Percentiles rank a stretch among this genome's conserved stretches.
phyloP scores from a whole-genome alignment of 2,797 vertebrate genomes.

The Steatocranus sp. region DNA sequence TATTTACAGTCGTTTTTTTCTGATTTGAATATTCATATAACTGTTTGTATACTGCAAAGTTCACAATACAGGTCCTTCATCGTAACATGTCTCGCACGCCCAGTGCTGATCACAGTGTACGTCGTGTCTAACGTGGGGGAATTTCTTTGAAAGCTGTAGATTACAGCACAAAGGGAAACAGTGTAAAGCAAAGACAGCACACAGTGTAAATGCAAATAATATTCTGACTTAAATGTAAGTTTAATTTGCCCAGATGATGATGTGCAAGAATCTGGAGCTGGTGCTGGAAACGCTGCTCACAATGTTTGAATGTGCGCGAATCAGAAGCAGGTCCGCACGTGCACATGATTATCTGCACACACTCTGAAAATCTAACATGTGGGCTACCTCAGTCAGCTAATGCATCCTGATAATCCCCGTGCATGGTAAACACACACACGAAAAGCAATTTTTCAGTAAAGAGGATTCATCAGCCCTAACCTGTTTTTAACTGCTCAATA shows the following conservation, averaged over 20 bases:
- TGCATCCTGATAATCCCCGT: constrained; percentile 23
- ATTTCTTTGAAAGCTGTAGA: not conserved
- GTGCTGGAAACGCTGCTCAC: not conserved
- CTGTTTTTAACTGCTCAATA: constrained; percentile 1
- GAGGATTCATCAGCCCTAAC: not conserved
- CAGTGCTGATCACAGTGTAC: not conserved
- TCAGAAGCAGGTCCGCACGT: not conserved
- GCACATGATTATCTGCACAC: constrained; percentile 37
- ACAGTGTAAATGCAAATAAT: not conserved
- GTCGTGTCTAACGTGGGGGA: not conserved
- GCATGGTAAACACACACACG: not conserved
- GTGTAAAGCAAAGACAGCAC: not conserved
- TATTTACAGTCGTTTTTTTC: not conserved
- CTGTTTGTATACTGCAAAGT: not conserved
- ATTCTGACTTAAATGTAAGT: not conserved
- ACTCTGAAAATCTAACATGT: constrained; percentile 29
- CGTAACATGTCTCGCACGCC: not conserved
- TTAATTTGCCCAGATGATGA: not conserved
- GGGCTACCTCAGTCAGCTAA: constrained; percentile 30
- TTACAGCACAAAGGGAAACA: not conserved
- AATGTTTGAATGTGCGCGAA: not conserved
- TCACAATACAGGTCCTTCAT: not conserved
- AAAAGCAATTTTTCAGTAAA: not conserved
- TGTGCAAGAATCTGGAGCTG: not conserved
- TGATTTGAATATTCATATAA: not conserved